Percentiles rank a stretch among this genome's conserved stretches.
These are phyloP conservation scores for Microcebus jonahi DNA, from an alignment of 2,113 vertebrate species.

Conservation along the genomic window DNA sequence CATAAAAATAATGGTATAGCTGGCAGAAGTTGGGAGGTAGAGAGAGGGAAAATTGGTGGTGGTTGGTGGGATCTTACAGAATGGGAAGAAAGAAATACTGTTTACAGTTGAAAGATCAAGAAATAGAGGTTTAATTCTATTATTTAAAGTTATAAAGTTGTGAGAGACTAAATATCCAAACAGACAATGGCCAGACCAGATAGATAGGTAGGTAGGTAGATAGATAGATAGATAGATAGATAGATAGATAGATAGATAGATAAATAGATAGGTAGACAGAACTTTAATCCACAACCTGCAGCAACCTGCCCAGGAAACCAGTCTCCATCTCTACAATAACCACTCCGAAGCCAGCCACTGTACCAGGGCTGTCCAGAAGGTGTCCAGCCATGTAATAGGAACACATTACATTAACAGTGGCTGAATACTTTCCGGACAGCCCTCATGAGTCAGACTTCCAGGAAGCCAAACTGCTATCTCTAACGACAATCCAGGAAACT, in stretches of 20 bases:
- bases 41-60: not conserved
- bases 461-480: too few species aligned
- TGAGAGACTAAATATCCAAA: not conserved
- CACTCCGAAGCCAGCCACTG: not conserved
- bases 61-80: not conserved
- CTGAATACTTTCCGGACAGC: too few species aligned
- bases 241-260: not conserved
- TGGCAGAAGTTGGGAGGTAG: not conserved
- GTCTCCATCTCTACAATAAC: too few species aligned
- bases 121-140: not conserved
- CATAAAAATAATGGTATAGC: not conserved
- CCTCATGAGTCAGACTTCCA: too few species aligned
- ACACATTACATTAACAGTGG: too few species aligned
- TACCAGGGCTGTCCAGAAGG: too few species aligned
- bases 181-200: not conserved
- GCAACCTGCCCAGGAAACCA: not conserved
- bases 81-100: not conserved
- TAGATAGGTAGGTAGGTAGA: not conserved
- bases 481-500: too few species aligned
- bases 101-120: not conserved
- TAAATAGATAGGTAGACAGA: not conserved
- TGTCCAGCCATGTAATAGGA: too few species aligned
- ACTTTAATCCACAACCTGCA: not conserved
- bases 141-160: not conserved
- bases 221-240: not conserved